Evolutionary conservation across 2,797 vertebrate genomes (phyloP).

Genomic region (Sebastes iracundus): DNA sequence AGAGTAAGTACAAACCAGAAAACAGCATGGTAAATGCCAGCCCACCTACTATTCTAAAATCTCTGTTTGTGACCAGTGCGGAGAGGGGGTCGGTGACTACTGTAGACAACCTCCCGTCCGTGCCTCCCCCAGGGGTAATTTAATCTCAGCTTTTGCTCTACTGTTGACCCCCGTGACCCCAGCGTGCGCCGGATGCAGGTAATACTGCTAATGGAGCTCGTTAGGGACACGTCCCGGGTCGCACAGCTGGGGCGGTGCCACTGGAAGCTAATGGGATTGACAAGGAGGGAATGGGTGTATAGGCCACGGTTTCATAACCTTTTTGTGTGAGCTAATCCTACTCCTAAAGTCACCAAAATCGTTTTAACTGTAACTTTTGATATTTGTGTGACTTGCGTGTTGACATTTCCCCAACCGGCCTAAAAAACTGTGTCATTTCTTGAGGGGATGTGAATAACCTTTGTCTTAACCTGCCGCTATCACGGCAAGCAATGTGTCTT

Average conservation of each 20-base stretch:
- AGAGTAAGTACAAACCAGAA: neutral
- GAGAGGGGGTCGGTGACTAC: slow-evolving; percentile 10
- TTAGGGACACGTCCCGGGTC: slow-evolving; percentile 72
- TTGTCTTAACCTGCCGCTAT: slow-evolving; percentile 1
- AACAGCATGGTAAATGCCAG: slow-evolving; percentile 31
- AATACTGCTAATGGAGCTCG: slow-evolving; percentile 82
- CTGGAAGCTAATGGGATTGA: slow-evolving; percentile 74
- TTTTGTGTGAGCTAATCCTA: slow-evolving; percentile 29
- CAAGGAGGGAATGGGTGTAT: slow-evolving; percentile 40
- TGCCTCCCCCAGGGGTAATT: slow-evolving; percentile 74
- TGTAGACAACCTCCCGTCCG: slow-evolving; percentile 26
- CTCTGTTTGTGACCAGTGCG: slow-evolving; percentile 15
- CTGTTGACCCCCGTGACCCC: slow-evolving; percentile 75
- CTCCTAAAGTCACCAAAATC: slow-evolving; percentile 24
- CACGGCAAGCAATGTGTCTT: neutral
- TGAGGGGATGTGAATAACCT: neutral
- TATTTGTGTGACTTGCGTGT: neutral
- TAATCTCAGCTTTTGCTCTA: slow-evolving; percentile 77
- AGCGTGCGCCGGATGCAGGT: slow-evolving; percentile 75
- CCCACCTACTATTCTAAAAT: slow-evolving; percentile 40
- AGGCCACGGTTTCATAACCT: slow-evolving; percentile 23
- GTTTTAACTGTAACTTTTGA: slow-evolving; percentile 20
- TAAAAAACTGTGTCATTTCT: neutral
- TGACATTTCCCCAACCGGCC: slow-evolving; percentile 28
- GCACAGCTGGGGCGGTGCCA: slow-evolving; percentile 69